These are phyloP conservation scores for Tilapia sparmanii DNA, from an alignment of 2,113 vertebrate species.

Conservation along the genomic window DNA sequence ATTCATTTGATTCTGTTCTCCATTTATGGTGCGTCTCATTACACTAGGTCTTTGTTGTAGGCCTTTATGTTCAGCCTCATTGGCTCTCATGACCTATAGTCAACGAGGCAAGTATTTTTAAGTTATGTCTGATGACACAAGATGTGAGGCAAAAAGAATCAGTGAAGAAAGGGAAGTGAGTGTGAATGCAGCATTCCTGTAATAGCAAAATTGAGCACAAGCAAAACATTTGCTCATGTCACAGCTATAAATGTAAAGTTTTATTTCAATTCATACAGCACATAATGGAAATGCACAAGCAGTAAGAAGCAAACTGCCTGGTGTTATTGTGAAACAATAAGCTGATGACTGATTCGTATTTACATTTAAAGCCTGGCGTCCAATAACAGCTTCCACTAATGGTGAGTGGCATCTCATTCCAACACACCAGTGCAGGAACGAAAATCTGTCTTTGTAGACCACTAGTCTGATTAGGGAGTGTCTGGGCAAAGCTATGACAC, in stretches of 20 bases:
- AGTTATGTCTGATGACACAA: not conserved
- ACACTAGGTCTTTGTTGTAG: not conserved
- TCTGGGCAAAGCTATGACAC: not conserved
- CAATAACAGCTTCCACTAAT: constrained; percentile 31
- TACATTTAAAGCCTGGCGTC: constrained; percentile 12
- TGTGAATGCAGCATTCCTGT: not conserved
- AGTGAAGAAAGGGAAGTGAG: not conserved
- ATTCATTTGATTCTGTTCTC: not conserved
- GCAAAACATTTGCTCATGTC: not conserved
- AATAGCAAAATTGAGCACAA: not conserved
- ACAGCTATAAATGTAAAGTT: not conserved
- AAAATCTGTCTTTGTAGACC: not conserved
- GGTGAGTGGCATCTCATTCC: constrained; percentile 43
- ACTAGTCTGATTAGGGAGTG: not conserved
- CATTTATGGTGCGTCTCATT: not conserved
- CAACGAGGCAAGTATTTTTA: not conserved
- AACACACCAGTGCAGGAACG: not conserved
- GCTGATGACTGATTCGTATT: constrained; percentile 19
- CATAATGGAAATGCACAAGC: not conserved
- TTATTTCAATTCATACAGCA: not conserved
- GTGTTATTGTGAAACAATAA: not conserved
- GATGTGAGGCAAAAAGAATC: not conserved
- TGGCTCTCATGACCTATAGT: not conserved
- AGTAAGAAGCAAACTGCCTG: not conserved
- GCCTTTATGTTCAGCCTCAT: not conserved